Evolutionary conservation across 2,888 invertebrate species (phyloP).

Genomic region (Scaptomyza parva): DNA sequence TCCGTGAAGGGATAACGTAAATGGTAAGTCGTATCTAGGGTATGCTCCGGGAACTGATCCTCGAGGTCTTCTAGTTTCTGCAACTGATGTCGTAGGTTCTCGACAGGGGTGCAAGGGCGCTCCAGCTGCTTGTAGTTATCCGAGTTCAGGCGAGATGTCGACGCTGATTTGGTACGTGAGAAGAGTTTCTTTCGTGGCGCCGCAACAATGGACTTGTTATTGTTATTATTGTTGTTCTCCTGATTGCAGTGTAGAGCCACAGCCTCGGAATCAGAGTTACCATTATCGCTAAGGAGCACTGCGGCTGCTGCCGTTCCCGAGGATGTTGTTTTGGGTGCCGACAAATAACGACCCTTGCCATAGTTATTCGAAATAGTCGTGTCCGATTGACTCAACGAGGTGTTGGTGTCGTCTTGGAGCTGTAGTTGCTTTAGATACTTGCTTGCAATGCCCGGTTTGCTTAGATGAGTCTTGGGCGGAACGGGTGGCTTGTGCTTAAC

Average conservation of each 20-base stretch:
- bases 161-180: constrained; percentile 89
- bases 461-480: constrained; percentile 81
- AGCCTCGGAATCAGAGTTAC: constrained; percentile 83
- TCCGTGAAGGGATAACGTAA: constrained; percentile 93
- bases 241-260: constrained; percentile 82
- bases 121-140: constrained; percentile 65
- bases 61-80: constrained; percentile 93
- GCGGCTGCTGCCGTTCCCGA: constrained; percentile 42
- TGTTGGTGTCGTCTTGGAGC: constrained; percentile 82
- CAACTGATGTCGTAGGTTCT: constrained; percentile 91
- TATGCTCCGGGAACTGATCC: constrained; percentile 91
- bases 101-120: constrained; percentile 90
- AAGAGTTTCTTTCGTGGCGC: constrained; percentile 88
- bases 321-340: constrained; percentile 49
- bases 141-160: constrained; percentile 89
- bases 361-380: constrained; percentile 85
- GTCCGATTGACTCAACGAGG: constrained; percentile 84
- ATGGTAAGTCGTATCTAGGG: constrained; percentile 90
- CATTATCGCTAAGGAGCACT: constrained; percentile 81
- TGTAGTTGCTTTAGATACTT: constrained; percentile 84
- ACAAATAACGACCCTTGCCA: constrained; percentile 80
- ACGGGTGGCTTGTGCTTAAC: constrained; percentile 74
- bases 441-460: constrained; percentile 80
- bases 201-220: constrained; percentile 33
- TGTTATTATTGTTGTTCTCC: constrained; percentile 83